Base-by-base conservation (phyloP, 2,888 invertebrate species). In the Drosophila formosana region DNA sequence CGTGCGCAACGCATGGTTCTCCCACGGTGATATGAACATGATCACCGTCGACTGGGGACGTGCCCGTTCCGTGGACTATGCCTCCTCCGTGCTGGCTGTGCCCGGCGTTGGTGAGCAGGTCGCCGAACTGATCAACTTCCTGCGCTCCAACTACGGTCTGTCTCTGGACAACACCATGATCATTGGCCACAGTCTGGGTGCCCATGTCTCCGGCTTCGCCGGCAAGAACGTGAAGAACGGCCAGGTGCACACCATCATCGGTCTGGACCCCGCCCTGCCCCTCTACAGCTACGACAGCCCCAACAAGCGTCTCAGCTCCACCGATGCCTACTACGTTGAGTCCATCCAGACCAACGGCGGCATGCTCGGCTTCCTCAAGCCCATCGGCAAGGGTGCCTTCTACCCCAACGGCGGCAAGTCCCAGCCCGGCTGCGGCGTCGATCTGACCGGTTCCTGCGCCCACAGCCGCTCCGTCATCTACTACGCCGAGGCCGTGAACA, bases 31-130 rank as follows among this genome's bases (percentile, higher is more conserved):
- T 67, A 90, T 94, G 71, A 95, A 95, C 78, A 93, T 95, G 66
- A 93, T 95, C 58, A 93, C 94, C 2, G 94, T 95, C 9, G 94
- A 95, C 82, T 95, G 94, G 94, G 92, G 91, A 2, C 94, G 94
- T 68, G 94, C 94, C 0, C 80, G 85, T 13, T 94, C 93, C 70
- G 92, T 93, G 0, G 94, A 94, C 76, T 94, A 95, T 74, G 91
- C 93, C 50, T 87, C 93, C 11, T 94, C 94, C 3, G 94, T 94
- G 60, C 90, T 93, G 43, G 86, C 89, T 32, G 88, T 92, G 3
- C 75, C 82, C 32, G 74, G 71, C 0, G 88, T 89, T 18, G 92
- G 91, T 9, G 75, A 78, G 55, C 81, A 85, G 65, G 79, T 91
- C 0, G 92, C 91, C 23, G 49, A 11, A 0, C 60, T 92, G 60